A percentile compares a stretch with the other conserved stretches of the same genome.
These are phyloP conservation scores for Astatoreochromis straeleni DNA, from an alignment of 2,113 vertebrate genomes.

Conservation along the genomic window DNA sequence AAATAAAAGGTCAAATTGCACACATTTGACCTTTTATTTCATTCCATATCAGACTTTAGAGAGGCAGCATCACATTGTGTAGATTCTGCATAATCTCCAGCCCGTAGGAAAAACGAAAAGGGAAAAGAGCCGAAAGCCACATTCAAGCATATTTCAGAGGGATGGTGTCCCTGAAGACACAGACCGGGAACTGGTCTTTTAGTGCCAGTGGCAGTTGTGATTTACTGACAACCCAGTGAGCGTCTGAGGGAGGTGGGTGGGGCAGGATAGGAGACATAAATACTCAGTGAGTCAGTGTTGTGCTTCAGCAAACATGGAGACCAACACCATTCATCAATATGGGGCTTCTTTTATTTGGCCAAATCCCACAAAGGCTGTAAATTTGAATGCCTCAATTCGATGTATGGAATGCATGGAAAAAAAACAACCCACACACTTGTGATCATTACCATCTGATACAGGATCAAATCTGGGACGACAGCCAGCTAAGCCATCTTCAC, in stretches of 20 bases:
- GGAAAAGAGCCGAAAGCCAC: not conserved
- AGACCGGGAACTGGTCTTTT: not conserved
- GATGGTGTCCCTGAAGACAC: constrained; percentile 11
- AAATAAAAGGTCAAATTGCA: not conserved
- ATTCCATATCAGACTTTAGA: not conserved
- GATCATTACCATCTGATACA: constrained; percentile 18
- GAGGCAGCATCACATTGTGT: not conserved
- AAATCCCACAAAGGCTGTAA: constrained; percentile 23
- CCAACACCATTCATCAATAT: constrained; percentile 30
- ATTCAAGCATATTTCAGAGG: not conserved
- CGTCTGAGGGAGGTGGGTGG: constrained; percentile 24
- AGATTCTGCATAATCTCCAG: not conserved
- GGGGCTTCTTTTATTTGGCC: constrained; percentile 21
- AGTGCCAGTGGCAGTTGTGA: constrained; percentile 30
- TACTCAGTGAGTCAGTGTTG: constrained; percentile 25
- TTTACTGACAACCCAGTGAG: constrained; percentile 34
- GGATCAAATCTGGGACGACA: not conserved
- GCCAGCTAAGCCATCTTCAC: not conserved
- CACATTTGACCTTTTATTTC: not conserved
- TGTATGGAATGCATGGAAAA: not conserved
- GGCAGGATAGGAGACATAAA: constrained; percentile 44
- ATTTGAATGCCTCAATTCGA: constrained; percentile 3
- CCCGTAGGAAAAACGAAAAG: not conserved
- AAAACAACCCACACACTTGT: not conserved
- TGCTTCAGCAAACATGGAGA: constrained; percentile 19